Evolutionary conservation across 2,888 invertebrate genomes (phyloP).

Genomic region (Margaritifera margaritifera): DNA sequence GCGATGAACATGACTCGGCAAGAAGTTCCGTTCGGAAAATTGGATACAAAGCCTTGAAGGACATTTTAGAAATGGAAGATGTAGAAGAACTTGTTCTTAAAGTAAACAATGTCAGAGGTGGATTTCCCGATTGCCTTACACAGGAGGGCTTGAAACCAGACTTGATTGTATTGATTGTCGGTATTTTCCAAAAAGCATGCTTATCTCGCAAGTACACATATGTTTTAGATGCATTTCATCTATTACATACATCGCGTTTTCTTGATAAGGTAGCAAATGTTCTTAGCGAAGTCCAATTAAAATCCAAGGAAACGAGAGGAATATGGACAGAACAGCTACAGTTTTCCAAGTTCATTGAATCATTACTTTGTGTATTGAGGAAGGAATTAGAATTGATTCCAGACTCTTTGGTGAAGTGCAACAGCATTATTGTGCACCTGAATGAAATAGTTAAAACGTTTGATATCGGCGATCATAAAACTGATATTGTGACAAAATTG

Average conservation of each 20-base stretch:
- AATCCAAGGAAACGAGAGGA: conserved; percentile 1
- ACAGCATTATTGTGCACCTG: conserved; percentile 1
- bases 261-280: conserved; percentile 12
- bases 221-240: conserved; percentile 17
- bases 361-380: conserved; percentile 10
- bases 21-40: not conserved
- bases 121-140: conserved; percentile 26
- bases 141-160: conserved; percentile 12
- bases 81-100: conserved; percentile 20
- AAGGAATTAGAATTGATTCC: conserved; percentile 12
- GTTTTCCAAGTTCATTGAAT: not conserved
- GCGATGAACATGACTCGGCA: too few species aligned
- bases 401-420: conserved; percentile 14
- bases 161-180: conserved; percentile 19
- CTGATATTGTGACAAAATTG: not conserved
- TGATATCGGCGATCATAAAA: conserved; percentile 1
- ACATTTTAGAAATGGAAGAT: conserved; percentile 3
- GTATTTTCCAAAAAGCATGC: conserved; percentile 23
- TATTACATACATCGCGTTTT: conserved; percentile 21
- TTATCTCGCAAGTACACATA: conserved; percentile 10
- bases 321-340: conserved; percentile 1
- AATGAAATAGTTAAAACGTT: conserved; percentile 6
- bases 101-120: conserved; percentile 26
- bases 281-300: conserved; percentile 19
- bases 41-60: conserved; percentile 1